Conservation (phyloP, 2,797 vertebrate genomes). For the Halcyon leucocephala region DNA sequence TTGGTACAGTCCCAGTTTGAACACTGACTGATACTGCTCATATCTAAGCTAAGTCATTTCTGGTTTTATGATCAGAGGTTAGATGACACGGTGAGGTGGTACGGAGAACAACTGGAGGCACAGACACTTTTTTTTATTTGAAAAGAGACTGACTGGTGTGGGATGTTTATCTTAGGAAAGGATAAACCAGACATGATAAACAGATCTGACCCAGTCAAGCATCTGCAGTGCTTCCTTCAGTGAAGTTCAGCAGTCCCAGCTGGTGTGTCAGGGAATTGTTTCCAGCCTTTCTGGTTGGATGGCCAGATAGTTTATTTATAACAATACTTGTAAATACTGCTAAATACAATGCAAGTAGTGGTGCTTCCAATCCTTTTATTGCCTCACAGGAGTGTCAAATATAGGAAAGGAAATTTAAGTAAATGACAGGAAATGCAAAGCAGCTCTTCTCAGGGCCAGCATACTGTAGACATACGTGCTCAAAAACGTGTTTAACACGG, state of each 20-base stretch:
- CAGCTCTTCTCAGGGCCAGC: not conserved
- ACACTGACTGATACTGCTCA: not conserved
- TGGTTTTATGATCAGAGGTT: not conserved
- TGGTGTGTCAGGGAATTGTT: not conserved
- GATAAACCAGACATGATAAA: constrained; percentile 36
- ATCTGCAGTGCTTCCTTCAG: not conserved
- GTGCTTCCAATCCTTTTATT: not conserved
- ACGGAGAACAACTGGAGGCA: not conserved
- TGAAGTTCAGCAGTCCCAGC: not conserved
- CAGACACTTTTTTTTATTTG: not conserved
- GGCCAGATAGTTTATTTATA: not conserved
- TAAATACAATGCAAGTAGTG: not conserved
- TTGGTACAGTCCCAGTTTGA: not conserved
- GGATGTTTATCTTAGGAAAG: constrained; percentile 4
- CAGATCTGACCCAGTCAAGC: not conserved
- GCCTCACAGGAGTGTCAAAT: not conserved
- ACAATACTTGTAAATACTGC: not conserved
- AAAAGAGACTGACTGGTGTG: not conserved
- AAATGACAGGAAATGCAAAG: constrained; percentile 11
- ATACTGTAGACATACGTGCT: not conserved
- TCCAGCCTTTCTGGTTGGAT: not conserved
- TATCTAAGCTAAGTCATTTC: not conserved
- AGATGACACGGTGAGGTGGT: not conserved
- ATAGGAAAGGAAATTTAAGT: not conserved
- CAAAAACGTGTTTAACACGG: not conserved